Evolutionary conservation across 2,888 invertebrate genomes (phyloP).

Genomic region (Metellina segmentata): DNA sequence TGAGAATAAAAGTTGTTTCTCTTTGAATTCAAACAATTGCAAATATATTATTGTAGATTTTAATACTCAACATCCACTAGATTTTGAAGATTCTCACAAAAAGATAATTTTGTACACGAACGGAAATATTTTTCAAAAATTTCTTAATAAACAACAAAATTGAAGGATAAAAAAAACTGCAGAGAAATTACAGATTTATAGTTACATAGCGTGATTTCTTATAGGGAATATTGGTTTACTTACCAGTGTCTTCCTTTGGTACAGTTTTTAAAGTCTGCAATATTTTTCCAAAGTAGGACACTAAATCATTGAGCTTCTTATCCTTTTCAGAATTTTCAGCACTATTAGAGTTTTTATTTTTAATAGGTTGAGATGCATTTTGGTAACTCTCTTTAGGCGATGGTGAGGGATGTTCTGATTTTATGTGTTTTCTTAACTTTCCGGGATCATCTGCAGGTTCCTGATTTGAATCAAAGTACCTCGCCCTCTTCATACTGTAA

Average conservation of each 20-base stretch:
- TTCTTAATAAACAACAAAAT: no score
- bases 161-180: no score
- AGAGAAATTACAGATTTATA: no score
- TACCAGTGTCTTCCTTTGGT: conserved; percentile 35
- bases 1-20: no score
- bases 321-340: neutral
- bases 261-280: conserved; percentile 21
- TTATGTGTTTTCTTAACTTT: neutral
- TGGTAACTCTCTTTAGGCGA: neutral
- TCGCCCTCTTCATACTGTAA: neutral
- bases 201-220: no score
- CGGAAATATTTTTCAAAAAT: no score
- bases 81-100: no score
- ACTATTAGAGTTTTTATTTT: neutral
- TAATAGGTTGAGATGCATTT: neutral
- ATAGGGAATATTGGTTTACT: neutral
- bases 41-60: no score
- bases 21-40: no score
- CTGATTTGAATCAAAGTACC: neutral
- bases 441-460: neutral
- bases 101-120: no score
- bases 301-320: conserved; percentile 27
- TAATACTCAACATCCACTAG: no score
- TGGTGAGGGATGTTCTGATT: neutral
- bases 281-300: conserved; percentile 19